phyloP scores from a whole-genome alignment of 1,140 invertebrate species.

The Oryctes rhinoceros region DNA sequence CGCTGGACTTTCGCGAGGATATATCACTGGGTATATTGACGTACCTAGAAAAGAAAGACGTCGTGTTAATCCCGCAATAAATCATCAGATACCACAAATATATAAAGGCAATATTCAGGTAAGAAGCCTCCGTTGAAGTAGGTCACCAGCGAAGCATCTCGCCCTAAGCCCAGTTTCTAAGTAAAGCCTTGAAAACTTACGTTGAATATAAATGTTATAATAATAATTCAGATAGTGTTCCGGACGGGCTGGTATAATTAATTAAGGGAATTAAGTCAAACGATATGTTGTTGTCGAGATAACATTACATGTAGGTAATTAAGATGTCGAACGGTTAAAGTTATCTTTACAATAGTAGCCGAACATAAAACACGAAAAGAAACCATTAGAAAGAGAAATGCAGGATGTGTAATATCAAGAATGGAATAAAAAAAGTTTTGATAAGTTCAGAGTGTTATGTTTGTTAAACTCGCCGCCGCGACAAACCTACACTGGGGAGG shows the following conservation, averaged over 20 bases:
- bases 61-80: conserved; percentile 21
- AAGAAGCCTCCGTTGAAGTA: background rate
- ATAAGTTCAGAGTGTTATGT: background rate
- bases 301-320: too few species aligned
- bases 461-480: conserved; percentile 7
- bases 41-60: conserved; percentile 24
- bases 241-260: background rate
- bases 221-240: background rate
- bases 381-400: background rate
- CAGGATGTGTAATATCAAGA: background rate
- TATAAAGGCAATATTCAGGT: conserved; percentile 7
- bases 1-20: background rate
- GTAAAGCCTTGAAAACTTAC: conserved; percentile 15
- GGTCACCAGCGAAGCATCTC: background rate
- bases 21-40: conserved; percentile 23
- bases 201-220: conserved; percentile 8
- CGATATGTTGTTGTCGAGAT: background rate
- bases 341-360: background rate
- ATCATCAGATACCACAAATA: conserved; percentile 27
- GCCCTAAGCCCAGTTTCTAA: background rate
- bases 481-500: conserved; percentile 1
- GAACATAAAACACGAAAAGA: too few species aligned
- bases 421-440: conserved; percentile 15
- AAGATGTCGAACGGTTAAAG: background rate
- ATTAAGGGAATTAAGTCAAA: background rate